These are phyloP conservation scores for Discoglossus pictus DNA, from an alignment of 2,797 vertebrate species.

Conservation along the genomic window DNA sequence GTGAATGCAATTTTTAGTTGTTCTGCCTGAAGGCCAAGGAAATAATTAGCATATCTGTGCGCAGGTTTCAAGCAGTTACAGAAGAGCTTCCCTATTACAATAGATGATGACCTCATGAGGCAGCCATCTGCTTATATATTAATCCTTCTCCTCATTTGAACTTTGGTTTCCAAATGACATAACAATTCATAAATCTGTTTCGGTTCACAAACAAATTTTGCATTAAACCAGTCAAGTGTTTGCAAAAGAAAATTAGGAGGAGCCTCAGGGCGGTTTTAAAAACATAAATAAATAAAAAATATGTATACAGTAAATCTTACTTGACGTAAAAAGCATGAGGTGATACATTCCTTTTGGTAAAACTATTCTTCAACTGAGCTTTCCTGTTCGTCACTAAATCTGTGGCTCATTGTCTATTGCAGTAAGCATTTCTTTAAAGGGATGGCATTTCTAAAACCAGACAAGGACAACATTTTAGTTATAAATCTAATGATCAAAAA, in stretches of 20 bases:
- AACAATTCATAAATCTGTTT: constrained; percentile 29
- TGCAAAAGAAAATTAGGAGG: constrained; percentile 27
- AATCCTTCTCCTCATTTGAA: constrained; percentile 35
- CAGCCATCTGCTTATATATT: constrained; percentile 6
- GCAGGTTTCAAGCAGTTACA: background rate
- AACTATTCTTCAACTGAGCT: background rate
- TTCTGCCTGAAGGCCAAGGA: no score
- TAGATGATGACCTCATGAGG: constrained; percentile 25
- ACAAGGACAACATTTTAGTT: no score
- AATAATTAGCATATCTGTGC: background rate
- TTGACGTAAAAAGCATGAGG: constrained; percentile 17
- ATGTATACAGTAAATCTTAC: constrained; percentile 21
- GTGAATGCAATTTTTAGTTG: no score
- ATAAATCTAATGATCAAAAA: no score
- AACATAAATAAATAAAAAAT: background rate
- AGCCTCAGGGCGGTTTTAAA: no score
- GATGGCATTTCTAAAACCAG: no score
- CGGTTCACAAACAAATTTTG: constrained; percentile 27
- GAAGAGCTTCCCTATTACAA: background rate
- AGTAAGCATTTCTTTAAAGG: no score
- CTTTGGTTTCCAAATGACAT: constrained; percentile 25
- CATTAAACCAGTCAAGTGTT: constrained; percentile 32
- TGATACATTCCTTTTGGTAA: constrained; percentile 15
- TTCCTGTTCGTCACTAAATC: background rate
- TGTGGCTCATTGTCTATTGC: no score